A percentile compares a stretch with the other conserved stretches of the same genome.
phyloP scores from a whole-genome alignment of 2,888 invertebrate species.

The Diarsia mendica region DNA sequence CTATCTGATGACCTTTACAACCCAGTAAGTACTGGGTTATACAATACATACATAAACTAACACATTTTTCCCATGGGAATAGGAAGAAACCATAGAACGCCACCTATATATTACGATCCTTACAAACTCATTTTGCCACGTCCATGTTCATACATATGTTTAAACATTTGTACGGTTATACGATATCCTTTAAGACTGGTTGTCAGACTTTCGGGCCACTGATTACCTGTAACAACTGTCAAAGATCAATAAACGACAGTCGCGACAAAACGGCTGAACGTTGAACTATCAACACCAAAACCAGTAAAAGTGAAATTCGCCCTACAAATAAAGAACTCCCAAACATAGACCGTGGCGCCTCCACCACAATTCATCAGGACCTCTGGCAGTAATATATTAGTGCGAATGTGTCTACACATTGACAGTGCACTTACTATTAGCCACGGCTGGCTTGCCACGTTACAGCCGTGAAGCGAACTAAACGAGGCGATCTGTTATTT shows the following conservation, averaged over 20 bases:
- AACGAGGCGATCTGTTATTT: constrained; percentile 59
- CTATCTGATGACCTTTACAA: not conserved
- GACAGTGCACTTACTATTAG: constrained; percentile 63
- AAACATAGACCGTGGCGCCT: constrained; percentile 37
- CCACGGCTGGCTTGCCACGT: constrained; percentile 57
- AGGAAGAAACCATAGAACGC: too few species aligned
- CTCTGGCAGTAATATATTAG: constrained; percentile 49
- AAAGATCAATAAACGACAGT: not conserved
- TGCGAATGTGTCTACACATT: constrained; percentile 54
- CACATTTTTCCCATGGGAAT: too few species aligned
- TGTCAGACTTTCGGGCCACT: not conserved
- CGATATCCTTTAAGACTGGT: not conserved
- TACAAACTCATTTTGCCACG: too few species aligned
- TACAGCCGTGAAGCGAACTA: constrained; percentile 60
- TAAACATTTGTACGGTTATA: too few species aligned
- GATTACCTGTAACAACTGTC: not conserved
- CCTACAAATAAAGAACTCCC: constrained; percentile 17
- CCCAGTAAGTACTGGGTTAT: not conserved
- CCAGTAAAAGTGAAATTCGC: not conserved
- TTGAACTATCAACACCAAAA: not conserved
- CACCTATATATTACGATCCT: too few species aligned
- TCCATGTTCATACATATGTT: too few species aligned
- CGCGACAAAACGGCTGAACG: not conserved
- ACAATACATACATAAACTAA: too few species aligned
- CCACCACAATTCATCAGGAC: constrained; percentile 38